Evolutionary conservation across 2,113 vertebrate species (phyloP).

Genomic region (Pteronura brasiliensis): DNA sequence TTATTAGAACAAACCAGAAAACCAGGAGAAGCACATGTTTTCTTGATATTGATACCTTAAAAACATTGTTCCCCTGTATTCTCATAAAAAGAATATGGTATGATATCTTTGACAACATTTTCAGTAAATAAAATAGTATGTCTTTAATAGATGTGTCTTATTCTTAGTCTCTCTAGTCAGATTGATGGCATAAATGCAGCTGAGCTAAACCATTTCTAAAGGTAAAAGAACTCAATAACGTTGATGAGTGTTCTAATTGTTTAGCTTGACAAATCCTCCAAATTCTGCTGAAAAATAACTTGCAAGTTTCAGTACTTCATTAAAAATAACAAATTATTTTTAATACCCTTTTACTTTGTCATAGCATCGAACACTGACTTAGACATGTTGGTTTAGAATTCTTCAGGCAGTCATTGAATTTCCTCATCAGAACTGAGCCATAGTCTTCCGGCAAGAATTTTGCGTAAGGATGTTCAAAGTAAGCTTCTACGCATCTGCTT

Average conservation of each 20-base stretch:
- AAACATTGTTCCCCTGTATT: neutral
- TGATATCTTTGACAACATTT: slow-evolving; percentile 10
- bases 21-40: neutral
- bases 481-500: neutral
- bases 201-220: neutral
- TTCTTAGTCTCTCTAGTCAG: neutral
- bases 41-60: neutral
- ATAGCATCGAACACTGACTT: neutral
- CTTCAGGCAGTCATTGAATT: neutral
- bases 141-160: neutral
- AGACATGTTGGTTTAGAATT: neutral
- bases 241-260: neutral
- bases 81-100: neutral
- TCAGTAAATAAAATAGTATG: neutral
- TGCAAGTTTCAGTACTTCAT: neutral
- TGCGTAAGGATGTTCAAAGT: neutral
- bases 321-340: slow-evolving; percentile 20
- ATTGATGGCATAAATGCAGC: neutral
- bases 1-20: neutral
- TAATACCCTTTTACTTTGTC: neutral
- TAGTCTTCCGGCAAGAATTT: neutral
- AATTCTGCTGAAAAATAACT: neutral
- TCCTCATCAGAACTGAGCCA: neutral
- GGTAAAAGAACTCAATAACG: neutral
- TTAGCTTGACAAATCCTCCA: neutral